Conservation (phyloP, 2,797 vertebrate genomes). For the Sylvia borin region DNA sequence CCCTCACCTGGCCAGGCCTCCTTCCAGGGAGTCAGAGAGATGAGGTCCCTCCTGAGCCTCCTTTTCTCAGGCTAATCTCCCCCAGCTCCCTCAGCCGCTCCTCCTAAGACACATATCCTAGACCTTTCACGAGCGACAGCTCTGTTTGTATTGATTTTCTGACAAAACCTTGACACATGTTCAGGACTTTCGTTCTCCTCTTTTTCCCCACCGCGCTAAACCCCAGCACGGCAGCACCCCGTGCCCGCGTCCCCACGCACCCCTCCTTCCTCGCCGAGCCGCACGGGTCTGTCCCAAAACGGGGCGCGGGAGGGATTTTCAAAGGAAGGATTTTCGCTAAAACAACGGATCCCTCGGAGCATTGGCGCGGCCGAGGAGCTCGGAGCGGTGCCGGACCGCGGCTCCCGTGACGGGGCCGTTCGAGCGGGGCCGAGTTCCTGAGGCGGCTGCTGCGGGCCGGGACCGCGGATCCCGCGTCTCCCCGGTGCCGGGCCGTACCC, state of each 20-base stretch:
- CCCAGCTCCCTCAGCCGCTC: not conserved
- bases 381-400: not conserved
- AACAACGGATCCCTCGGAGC: not conserved
- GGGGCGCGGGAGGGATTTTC: not conserved
- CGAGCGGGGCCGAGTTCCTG: not conserved
- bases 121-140: not conserved
- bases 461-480: not conserved
- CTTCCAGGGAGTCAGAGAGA: not conserved
- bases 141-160: not conserved
- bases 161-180: not conserved
- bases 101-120: not conserved
- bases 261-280: not conserved
- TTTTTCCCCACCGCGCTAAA: too few species aligned
- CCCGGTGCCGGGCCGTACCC: not conserved
- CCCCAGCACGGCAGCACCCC: too few species aligned
- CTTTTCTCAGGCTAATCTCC: not conserved
- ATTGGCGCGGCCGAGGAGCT: fast-evolving
- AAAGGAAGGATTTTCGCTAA: too few species aligned
- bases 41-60: not conserved
- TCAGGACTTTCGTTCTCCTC: not conserved
- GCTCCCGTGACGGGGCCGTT: not conserved
- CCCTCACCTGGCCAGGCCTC: not conserved
- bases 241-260: not conserved
- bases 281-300: not conserved
- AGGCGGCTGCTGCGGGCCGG: not conserved